phyloP scores from a whole-genome alignment of 1,140 invertebrate genomes.

The Drosophila erecta region DNA sequence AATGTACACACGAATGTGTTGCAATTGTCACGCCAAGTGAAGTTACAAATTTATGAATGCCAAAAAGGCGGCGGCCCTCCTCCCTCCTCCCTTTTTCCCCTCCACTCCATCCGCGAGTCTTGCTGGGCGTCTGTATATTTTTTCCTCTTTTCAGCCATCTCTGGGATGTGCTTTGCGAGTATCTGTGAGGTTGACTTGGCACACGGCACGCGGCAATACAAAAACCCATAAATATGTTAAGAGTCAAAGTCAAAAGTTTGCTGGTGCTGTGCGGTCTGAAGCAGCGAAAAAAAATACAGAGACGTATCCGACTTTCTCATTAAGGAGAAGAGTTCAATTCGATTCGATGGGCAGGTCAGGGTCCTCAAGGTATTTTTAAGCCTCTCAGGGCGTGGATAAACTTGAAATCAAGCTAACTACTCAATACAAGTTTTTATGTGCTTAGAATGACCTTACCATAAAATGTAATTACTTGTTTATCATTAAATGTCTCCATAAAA shows the following conservation, averaged over 20 bases:
- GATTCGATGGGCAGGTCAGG: constrained; percentile 50
- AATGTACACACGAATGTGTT: constrained; percentile 83
- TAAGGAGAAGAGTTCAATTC: constrained; percentile 67
- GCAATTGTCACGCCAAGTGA: constrained; percentile 84
- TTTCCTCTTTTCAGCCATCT: constrained; percentile 2
- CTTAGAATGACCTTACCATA: too few species aligned
- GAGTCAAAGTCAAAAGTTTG: constrained; percentile 78
- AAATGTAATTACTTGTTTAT: too few species aligned
- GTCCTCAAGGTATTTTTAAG: neutral
- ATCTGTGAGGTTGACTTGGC: constrained; percentile 48
- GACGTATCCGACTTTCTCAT: constrained; percentile 66
- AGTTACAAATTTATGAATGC: constrained; percentile 84
- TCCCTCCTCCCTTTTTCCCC: constrained; percentile 22
- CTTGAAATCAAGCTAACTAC: neutral
- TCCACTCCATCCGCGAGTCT: constrained; percentile 21
- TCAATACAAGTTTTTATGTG: neutral
- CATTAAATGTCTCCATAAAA: too few species aligned
- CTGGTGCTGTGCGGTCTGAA: constrained; percentile 49
- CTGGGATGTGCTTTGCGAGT: constrained; percentile 15
- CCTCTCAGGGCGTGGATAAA: too few species aligned
- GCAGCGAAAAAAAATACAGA: constrained; percentile 9
- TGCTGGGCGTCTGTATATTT: constrained; percentile 27
- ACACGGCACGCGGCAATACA: constrained; percentile 73
- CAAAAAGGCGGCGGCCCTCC: constrained; percentile 62
- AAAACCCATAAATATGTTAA: constrained; percentile 82